Evolutionary conservation across 1,140 invertebrate species (phyloP).

Genomic region (Drosophila bipectinata): DNA sequence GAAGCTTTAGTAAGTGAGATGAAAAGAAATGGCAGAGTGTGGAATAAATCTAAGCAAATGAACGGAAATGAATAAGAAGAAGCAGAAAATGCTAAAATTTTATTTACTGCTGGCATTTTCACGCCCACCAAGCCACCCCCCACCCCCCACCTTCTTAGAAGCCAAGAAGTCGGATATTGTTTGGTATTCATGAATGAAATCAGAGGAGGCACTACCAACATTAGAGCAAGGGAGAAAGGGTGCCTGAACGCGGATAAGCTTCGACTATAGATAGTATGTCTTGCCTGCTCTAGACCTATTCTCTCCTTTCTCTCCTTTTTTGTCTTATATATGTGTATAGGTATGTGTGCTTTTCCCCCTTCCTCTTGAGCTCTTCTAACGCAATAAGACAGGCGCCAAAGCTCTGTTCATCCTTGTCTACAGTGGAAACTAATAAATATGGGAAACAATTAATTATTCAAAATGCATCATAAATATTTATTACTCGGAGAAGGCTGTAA

Average conservation of each 20-base stretch:
- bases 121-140: constrained; percentile 44
- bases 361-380: constrained; percentile 9
- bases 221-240: background rate
- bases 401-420: constrained; percentile 23
- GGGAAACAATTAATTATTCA: background rate
- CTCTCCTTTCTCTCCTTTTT: background rate
- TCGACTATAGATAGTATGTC: constrained; percentile 10
- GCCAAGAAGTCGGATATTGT: constrained; percentile 30
- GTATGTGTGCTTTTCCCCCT: background rate
- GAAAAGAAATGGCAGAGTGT: constrained; percentile 27
- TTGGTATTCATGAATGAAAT: constrained; percentile 74
- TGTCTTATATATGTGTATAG: background rate
- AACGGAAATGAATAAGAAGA: constrained; percentile 19
- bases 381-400: constrained; percentile 42
- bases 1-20: background rate
- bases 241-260: background rate
- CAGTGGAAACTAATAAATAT: constrained; percentile 21
- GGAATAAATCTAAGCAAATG: constrained; percentile 34
- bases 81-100: constrained; percentile 51
- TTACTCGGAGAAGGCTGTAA: background rate
- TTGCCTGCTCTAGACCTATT: constrained; percentile 8
- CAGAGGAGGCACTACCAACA: constrained; percentile 11
- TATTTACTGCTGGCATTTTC: constrained; percentile 68
- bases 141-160: background rate
- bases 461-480: background rate